Evolutionary conservation across 2,888 invertebrate genomes (phyloP), one percentile per base, ranked within the genome.

Genomic region (Amiota communis): DNA sequence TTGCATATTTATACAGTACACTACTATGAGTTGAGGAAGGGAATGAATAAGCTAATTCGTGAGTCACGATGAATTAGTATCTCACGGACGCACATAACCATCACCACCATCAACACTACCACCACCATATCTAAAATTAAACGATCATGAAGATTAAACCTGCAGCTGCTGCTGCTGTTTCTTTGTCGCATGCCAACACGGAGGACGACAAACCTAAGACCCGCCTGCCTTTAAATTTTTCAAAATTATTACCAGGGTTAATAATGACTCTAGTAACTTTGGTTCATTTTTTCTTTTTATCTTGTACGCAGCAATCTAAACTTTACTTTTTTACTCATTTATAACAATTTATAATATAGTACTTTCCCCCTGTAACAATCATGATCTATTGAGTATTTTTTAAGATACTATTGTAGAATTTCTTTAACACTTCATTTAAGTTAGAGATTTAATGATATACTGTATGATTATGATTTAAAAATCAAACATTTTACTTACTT

Each of bases 401-500:
- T 36, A 36, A 6, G 36, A 36, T 36, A 36, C 6, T 36, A n/a
- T n/a, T n/a, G n/a, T 36, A 36, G 3, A 23, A 23, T 23, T 23
- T n/a, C n/a, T n/a, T n/a, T n/a, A n/a, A n/a, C n/a, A n/a, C n/a
- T n/a, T n/a, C n/a, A n/a, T n/a, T n/a, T n/a, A n/a, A n/a, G n/a
- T n/a, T n/a, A n/a, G n/a, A n/a, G n/a, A n/a, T n/a, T n/a, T n/a
- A n/a, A n/a, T n/a, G n/a, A n/a, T n/a, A n/a, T 23, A 23, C 3
- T 23, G 23, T 23, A 23, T 23, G 3, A 23, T 23, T 23, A 23
- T 23, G 23, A 23, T 23, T 23, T 23, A 23, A 81, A 81, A 84
- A 82, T 86, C 81, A 17, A 59, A 10, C 8, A 59, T 15, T 47
- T 23, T 36, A 92, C 92, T 92, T 90, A 94, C 93, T 97, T 96